phyloP scores from a whole-genome alignment of 2,113 vertebrate genomes.

The Ploceus nigricollis region DNA sequence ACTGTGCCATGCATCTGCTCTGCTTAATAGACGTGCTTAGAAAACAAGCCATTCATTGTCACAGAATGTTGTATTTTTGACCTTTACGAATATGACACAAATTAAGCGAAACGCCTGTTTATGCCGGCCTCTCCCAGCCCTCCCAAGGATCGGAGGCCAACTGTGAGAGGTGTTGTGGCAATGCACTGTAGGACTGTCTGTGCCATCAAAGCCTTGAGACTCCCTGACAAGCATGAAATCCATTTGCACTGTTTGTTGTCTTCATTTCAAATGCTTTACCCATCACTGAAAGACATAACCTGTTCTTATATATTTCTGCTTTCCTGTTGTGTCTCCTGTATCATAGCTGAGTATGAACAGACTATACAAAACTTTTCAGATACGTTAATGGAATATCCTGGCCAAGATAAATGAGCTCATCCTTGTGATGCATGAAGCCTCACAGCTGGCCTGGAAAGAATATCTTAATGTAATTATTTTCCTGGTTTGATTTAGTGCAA shows the following conservation, averaged over 20 bases:
- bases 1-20: not conserved
- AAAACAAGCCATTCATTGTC: not conserved
- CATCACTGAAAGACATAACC: not conserved
- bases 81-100: not conserved
- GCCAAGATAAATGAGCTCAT: not conserved
- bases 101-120: not conserved
- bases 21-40: not conserved
- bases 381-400: not conserved
- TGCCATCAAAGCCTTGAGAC: not conserved
- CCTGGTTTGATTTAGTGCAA: not conserved
- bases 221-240: not conserved
- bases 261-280: not conserved
- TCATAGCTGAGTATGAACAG: not conserved
- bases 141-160: not conserved
- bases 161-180: not conserved
- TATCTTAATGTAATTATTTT: not conserved
- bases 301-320: not conserved
- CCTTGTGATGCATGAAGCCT: not conserved
- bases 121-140: not conserved
- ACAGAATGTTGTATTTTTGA: not conserved
- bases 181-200: not conserved
- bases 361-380: not conserved
- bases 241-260: not conserved
- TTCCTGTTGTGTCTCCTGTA: not conserved
- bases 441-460: not conserved